Evolutionary conservation across 2,888 invertebrate genomes (phyloP).

Genomic region (Encarsia formosa): DNA sequence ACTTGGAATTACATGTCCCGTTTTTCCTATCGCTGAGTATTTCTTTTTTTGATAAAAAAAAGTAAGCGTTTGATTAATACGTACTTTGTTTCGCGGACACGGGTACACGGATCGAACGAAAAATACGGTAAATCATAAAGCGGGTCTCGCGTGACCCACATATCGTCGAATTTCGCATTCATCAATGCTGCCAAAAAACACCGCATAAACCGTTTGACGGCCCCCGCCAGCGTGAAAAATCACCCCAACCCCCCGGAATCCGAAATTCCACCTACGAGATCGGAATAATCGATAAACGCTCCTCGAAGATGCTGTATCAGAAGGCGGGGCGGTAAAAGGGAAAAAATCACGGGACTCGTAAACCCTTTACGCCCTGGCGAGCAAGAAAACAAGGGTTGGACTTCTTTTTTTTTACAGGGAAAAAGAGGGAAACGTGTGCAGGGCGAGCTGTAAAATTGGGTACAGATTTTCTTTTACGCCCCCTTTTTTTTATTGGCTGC

Average conservation of each 20-base stretch:
- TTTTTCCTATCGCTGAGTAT: background rate
- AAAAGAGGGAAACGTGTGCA: slow-evolving; percentile 1
- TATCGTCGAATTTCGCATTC: no score
- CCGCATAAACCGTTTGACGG: slow-evolving; percentile 19
- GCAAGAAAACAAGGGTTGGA: background rate
- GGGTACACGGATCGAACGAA: no score
- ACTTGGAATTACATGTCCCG: background rate
- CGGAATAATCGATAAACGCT: slow-evolving; percentile 27
- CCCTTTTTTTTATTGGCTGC: no score
- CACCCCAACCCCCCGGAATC: slow-evolving; percentile 18
- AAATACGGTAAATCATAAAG: no score
- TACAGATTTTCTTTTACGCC: no score
- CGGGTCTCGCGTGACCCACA: no score
- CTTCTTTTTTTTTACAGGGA: no score
- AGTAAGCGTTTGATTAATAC: no score
- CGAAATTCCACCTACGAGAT: slow-evolving; percentile 23
- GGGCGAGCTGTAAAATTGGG: no score
- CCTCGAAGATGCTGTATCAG: background rate
- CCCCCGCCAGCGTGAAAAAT: slow-evolving; percentile 23
- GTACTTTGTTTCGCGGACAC: no score
- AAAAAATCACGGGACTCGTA: slow-evolving; percentile 13
- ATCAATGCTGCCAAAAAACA: slow-evolving; percentile 5
- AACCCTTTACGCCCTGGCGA: slow-evolving; percentile 5
- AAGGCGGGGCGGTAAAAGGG: background rate
- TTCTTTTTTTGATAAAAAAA: no score